These are phyloP conservation scores for Quiscalus mexicanus DNA, from an alignment of 2,113 vertebrate species.

Conservation along the genomic window DNA sequence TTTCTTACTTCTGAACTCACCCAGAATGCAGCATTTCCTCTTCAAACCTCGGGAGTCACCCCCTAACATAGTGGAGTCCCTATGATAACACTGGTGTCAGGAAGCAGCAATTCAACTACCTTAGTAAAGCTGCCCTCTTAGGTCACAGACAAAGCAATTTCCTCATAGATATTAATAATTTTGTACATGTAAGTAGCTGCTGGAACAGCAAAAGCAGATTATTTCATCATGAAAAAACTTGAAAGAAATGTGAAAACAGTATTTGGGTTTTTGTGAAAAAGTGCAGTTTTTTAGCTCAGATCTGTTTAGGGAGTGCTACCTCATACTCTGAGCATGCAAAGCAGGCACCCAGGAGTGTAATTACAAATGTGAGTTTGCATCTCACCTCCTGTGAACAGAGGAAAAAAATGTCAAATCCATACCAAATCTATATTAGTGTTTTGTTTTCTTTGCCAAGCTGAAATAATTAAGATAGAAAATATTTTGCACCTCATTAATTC, in stretches of 20 bases:
- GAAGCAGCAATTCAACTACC: background rate
- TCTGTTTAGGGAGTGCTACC: background rate
- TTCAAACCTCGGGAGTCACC: background rate
- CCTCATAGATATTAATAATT: background rate
- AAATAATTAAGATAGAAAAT: background rate
- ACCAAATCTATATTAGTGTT: background rate
- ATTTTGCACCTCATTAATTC: background rate
- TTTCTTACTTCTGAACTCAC: background rate
- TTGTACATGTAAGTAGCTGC: background rate
- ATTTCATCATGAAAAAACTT: background rate
- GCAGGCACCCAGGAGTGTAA: background rate
- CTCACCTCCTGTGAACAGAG: background rate
- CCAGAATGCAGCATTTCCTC: background rate
- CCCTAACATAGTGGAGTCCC: rapidly evolving
- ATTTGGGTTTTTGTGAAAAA: background rate
- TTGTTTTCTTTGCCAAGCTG: background rate
- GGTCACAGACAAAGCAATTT: background rate
- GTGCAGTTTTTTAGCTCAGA: background rate
- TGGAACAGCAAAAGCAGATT: background rate
- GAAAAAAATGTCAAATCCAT: background rate
- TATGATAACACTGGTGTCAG: background rate
- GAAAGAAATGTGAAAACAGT: background rate
- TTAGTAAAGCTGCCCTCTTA: background rate
- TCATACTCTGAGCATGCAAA: background rate
- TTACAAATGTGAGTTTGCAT: background rate